Conservation (phyloP, 1,140 invertebrate genomes). For the Drosophila parvula region DNA sequence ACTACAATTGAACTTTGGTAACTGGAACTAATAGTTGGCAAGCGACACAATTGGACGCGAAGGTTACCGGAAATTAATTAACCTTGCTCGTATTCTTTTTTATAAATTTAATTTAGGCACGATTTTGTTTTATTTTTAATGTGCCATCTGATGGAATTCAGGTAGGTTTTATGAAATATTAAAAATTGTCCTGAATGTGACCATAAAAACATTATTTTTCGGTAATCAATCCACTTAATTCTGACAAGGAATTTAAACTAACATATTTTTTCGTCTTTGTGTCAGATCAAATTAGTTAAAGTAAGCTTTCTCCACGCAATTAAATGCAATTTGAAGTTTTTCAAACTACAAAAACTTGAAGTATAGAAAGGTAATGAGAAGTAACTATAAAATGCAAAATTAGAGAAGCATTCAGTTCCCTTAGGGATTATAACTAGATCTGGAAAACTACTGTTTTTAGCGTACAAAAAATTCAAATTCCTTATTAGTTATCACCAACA, state of each 20-base stretch:
- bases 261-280: no score
- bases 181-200: no score
- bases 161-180: no score
- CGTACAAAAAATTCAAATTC: background rate
- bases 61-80: slow-evolving; percentile 8
- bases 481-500: background rate
- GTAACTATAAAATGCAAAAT: slow-evolving; percentile 6
- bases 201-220: no score
- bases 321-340: no score
- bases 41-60: background rate
- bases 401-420: background rate
- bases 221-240: no score
- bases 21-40: background rate
- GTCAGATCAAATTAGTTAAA: no score
- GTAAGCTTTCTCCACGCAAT: no score
- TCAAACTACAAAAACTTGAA: no score
- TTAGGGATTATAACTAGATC: background rate
- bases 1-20: slow-evolving; percentile 26
- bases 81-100: no score
- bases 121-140: background rate
- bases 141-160: no score
- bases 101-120: background rate
- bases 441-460: background rate
- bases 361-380: background rate
- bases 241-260: no score